Conservation (phyloP, 2,113 vertebrate species). For the Podarcis cretensis region DNA sequence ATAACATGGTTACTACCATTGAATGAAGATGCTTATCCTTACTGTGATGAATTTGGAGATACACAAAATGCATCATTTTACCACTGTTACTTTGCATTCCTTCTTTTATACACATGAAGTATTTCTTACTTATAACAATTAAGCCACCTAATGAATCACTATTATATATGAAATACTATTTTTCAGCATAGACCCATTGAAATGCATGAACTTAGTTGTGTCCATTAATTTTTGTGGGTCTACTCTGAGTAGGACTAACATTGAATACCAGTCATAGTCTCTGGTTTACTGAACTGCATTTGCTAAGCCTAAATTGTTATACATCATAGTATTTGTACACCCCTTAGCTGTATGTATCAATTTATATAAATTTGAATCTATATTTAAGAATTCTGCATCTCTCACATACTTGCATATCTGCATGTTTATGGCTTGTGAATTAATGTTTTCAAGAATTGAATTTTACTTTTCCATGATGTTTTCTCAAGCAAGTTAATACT, state of each 20-base stretch:
- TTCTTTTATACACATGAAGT: background rate
- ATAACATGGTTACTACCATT: too few relatives aligned
- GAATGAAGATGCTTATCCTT: too few relatives aligned
- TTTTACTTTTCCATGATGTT: background rate
- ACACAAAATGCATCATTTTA: too few relatives aligned
- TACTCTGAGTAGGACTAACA: too few relatives aligned
- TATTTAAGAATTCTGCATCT: conserved; percentile 9
- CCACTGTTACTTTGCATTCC: too few relatives aligned
- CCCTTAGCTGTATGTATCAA: background rate
- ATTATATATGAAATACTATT: background rate
- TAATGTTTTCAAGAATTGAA: background rate
- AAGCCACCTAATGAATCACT: background rate
- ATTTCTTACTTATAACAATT: background rate
- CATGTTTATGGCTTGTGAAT: background rate
- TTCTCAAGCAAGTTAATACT: background rate
- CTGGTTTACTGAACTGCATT: background rate
- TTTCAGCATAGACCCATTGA: background rate
- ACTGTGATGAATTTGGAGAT: too few relatives aligned
- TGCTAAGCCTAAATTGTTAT: background rate
- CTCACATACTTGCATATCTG: background rate
- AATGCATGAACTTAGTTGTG: too few relatives aligned
- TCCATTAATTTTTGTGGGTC: too few relatives aligned
- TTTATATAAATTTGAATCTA: conserved; percentile 15
- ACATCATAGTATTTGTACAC: background rate
- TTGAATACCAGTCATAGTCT: background rate